Conservation (phyloP, 2,113 vertebrate genomes). For the Oenanthe oenanthe region DNA sequence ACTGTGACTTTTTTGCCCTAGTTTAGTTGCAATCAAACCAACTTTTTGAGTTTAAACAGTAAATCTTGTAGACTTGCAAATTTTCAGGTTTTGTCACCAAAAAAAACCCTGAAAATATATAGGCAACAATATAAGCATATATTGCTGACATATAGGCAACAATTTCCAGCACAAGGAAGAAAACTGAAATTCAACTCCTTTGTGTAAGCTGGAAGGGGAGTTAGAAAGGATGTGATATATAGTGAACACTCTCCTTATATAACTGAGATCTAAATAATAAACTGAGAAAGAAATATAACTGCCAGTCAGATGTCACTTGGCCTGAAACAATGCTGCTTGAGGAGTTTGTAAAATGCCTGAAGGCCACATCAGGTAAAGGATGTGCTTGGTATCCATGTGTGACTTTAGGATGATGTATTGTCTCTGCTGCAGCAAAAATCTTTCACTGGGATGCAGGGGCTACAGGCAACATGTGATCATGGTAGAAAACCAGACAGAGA, state of each 20-base stretch:
- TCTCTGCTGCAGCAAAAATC: not conserved
- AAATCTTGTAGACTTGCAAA: not conserved
- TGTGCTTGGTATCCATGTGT: not conserved
- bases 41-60: not conserved
- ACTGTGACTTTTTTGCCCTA: not conserved
- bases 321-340: not conserved
- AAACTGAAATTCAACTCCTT: not conserved
- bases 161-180: not conserved
- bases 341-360: not conserved
- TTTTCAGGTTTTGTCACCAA: not conserved
- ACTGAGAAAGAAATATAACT: not conserved
- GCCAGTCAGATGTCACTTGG: not conserved
- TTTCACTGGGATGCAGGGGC: not conserved
- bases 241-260: not conserved
- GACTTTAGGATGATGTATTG: not conserved
- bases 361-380: not conserved
- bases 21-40: not conserved
- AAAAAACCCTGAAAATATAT: no score
- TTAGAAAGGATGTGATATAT: not conserved
- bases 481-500: not conserved
- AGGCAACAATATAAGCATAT: not conserved
- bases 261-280: not conserved
- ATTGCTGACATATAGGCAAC: not conserved
- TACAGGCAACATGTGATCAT: not conserved
- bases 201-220: not conserved